Conservation (phyloP, 2,888 invertebrate genomes). For the Eledone cirrhosa region DNA sequence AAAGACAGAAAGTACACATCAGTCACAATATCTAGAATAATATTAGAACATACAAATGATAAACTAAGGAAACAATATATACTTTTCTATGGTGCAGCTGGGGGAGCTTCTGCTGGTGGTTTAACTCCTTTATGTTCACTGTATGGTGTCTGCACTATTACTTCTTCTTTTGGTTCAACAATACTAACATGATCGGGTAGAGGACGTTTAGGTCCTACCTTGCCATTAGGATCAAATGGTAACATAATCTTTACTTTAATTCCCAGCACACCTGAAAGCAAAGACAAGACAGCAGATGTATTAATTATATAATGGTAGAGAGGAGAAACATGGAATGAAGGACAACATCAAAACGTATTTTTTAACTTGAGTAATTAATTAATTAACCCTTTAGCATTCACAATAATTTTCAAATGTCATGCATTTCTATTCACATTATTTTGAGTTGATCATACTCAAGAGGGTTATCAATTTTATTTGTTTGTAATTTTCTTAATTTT, state of each 20-base stretch:
- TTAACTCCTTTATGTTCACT: slow-evolving; percentile 81
- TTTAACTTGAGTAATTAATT: not conserved
- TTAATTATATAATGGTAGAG: too few relatives aligned
- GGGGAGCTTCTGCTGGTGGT: slow-evolving; percentile 47
- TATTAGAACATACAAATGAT: not conserved
- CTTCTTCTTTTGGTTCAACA: slow-evolving; percentile 96
- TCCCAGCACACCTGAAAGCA: slow-evolving; percentile 73
- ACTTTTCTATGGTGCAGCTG: slow-evolving; percentile 28
- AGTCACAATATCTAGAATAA: too few relatives aligned
- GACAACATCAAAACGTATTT: slow-evolving; percentile 21
- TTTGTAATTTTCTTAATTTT: too few relatives aligned
- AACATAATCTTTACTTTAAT: slow-evolving; percentile 98
- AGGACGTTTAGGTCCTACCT: slow-evolving; percentile 96
- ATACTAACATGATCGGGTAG: slow-evolving; percentile 97
- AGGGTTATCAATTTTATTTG: too few relatives aligned
- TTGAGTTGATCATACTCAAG: too few relatives aligned
- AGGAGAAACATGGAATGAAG: too few relatives aligned
- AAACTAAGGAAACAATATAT: not conserved
- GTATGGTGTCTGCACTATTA: slow-evolving; percentile 76
- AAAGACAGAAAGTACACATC: too few relatives aligned
- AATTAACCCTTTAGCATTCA: too few relatives aligned
- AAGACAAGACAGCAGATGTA: not conserved
- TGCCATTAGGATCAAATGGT: slow-evolving; percentile 97
- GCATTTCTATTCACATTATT: too few relatives aligned
- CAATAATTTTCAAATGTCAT: too few relatives aligned